These are phyloP conservation scores for Odontesthes bonariensis DNA, from an alignment of 2,113 vertebrate species.

Conservation along the genomic window DNA sequence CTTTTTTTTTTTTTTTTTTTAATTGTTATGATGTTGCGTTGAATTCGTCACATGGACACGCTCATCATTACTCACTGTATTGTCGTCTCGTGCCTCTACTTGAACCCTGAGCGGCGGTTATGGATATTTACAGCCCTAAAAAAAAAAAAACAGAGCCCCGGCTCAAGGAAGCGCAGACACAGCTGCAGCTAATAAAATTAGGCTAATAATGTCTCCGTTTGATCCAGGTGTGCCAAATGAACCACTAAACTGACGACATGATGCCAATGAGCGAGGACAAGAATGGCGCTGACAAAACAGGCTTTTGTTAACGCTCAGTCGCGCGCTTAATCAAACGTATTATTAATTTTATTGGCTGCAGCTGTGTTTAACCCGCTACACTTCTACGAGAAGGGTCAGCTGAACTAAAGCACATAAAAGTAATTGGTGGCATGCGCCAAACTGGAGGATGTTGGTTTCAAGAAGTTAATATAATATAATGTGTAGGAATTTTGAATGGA, in stretches of 20 bases:
- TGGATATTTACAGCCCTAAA: not conserved
- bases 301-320: constrained; percentile 20
- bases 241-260: not conserved
- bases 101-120: not conserved
- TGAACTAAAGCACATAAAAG: not conserved
- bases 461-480: not conserved
- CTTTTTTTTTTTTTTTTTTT: no score
- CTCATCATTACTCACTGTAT: not conserved
- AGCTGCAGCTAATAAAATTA: constrained; percentile 45
- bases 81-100: not conserved
- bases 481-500: not conserved
- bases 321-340: constrained; percentile 20
- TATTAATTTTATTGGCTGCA: constrained; percentile 51
- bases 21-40: no score
- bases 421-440: constrained; percentile 4
- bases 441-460: not conserved
- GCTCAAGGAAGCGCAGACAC: not conserved
- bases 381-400: not conserved
- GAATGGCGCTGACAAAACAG: not conserved
- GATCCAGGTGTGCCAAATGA: constrained; percentile 37
- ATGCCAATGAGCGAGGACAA: not conserved
- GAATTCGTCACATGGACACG: not conserved
- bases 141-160: not conserved
- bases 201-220: constrained; percentile 37
- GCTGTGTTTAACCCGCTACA: constrained; percentile 33